Percentiles rank a stretch among this genome's conserved stretches.
Conservation (phyloP, 2,797 vertebrate species). For the Petrocephalus sullivani region DNA sequence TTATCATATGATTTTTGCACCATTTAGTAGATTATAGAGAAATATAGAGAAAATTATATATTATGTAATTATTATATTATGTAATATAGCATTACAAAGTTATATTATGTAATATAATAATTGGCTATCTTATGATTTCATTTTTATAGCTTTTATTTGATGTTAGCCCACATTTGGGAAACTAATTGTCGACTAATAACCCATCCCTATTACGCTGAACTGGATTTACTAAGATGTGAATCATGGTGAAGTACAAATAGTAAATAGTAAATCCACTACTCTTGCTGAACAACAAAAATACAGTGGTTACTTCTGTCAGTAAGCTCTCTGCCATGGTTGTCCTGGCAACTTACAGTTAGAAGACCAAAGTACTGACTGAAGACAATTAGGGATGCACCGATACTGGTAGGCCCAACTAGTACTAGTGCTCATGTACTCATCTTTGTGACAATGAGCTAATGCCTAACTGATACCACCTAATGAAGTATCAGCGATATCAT, state of each 20-base stretch:
- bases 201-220: neutral
- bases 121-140: constrained; percentile 7
- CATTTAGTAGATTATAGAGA: constrained; percentile 54
- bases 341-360: neutral
- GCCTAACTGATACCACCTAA: neutral
- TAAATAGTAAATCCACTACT: neutral
- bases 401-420: neutral
- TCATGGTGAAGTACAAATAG: neutral
- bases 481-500: neutral
- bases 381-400: neutral
- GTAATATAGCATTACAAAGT: too few species aligned
- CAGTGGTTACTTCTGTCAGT: neutral
- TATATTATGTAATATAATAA: neutral
- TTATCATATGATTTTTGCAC: constrained; percentile 37
- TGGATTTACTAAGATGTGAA: neutral
- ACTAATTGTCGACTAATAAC: neutral
- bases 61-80: too few species aligned
- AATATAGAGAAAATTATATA: neutral
- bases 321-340: neutral
- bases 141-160: constrained; percentile 16
- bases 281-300: neutral
- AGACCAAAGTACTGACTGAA: neutral
- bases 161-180: neutral
- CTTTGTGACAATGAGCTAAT: neutral
- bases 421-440: neutral